Percentiles rank a stretch among this genome's conserved stretches.
Conservation (phyloP, 2,113 vertebrate genomes). For the Talpa occidentalis region DNA sequence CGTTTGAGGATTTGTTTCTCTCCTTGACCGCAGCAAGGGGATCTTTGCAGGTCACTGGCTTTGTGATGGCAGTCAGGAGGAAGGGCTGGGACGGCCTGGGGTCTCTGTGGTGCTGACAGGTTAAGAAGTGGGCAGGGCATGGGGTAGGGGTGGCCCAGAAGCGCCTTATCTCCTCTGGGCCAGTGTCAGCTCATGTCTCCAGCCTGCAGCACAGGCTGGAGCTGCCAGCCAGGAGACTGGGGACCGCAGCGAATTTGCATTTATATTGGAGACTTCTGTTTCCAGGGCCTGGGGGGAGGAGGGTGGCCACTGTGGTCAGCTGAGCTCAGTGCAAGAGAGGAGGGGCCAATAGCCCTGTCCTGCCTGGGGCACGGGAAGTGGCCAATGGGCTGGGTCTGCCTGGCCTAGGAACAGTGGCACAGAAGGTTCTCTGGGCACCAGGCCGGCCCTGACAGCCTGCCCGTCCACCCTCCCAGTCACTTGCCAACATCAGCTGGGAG, state of each 20-base stretch:
- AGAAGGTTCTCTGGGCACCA: constrained; percentile 78
- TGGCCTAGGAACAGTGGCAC: constrained; percentile 79
- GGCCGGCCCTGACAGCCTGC: constrained; percentile 78
- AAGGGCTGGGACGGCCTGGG: constrained; percentile 20
- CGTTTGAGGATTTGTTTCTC: not conserved
- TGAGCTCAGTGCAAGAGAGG: constrained; percentile 30
- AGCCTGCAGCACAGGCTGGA: constrained; percentile 86
- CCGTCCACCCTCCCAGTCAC: constrained; percentile 58
- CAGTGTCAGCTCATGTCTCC: constrained; percentile 86
- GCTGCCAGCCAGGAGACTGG: constrained; percentile 87
- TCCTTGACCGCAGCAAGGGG: not conserved
- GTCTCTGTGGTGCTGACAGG: constrained; percentile 39
- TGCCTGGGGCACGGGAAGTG: constrained; percentile 73
- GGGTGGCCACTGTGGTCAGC: constrained; percentile 42
- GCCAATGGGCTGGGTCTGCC: constrained; percentile 74
- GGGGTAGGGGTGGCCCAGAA: not conserved
- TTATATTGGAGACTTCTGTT: constrained; percentile 94
- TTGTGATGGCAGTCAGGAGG: not conserved
- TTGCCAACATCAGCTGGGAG: constrained; percentile 72
- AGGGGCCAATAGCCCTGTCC: constrained; percentile 86
- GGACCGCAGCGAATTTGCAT: constrained; percentile 91
- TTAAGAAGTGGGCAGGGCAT: not conserved
- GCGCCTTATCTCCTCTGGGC: constrained; percentile 87
- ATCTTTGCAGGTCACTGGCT: not conserved
- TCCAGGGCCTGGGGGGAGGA: constrained; percentile 82